Evolutionary conservation across 2,888 invertebrate species (phyloP), one percentile per base, ranked within the genome.

Genomic region (Hedya salicella): DNA sequence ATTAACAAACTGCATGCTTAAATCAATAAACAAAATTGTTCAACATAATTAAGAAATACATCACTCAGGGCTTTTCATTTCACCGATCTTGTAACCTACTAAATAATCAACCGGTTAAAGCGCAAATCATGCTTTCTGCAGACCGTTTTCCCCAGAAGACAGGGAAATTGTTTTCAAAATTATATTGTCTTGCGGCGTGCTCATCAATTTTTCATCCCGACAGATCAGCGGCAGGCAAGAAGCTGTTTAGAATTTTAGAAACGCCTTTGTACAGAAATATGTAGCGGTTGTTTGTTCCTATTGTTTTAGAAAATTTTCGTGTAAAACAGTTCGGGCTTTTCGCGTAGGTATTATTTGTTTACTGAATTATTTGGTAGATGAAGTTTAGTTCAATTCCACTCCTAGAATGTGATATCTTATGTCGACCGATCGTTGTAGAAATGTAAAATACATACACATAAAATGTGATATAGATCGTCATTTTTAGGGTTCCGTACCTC

Each of bases 201-300:
- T 78, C 81, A 81, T 81, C 81, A 81, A 82, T 81, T 75, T 81
- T 81, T 79, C 78, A 80, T 80, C 75, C 75, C 66, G 62, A 69
- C 69, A 68, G 71, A 46, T 39, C 57, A 52, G 52, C 52, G 19
- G 49, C 56, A 25, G 40, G 44, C 71, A 70, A 71, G 65, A 66
- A 71, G 68, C 44, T 69, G 68, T 68, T 73, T 70, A 73, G 69
- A 76, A 77, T 70, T 66, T 73, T 70, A 69, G 69, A 75, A 74
- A 70, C 69, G 68, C 57, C 68, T 56, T 53, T 57, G 57, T 44
- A 65, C 46, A 32, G n/a, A 42, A 68, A 70, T 74, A 78, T 75
- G 72, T 53, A 75, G 68, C 67, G 67, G 44, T 50, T 68, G 39
- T 40, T 39, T 56, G 39, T 40, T 39, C 48, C 46, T 25, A 44